Percentiles rank a stretch among this genome's conserved stretches.
Conservation (phyloP, 2,888 invertebrate species). For the Sycophila texana region DNA sequence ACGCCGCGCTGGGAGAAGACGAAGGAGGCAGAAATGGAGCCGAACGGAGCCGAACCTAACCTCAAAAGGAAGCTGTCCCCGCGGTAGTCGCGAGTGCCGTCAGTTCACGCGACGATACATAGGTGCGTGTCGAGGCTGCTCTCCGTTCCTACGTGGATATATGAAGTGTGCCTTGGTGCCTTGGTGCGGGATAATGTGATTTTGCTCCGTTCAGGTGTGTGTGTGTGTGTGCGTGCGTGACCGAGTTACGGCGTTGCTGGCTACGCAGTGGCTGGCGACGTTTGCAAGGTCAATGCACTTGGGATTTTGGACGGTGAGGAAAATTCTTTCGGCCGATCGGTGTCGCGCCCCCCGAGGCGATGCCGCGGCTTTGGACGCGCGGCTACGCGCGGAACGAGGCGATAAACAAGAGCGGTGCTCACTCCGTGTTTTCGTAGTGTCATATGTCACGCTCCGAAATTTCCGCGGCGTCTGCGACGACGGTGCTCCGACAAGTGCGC, state of each 20-base stretch:
- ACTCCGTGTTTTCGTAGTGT: neutral
- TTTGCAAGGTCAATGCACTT: constrained; percentile 47
- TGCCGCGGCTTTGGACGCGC: too few relatives aligned
- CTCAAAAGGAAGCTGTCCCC: constrained; percentile 30
- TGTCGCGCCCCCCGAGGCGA: too few relatives aligned
- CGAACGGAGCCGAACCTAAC: constrained; percentile 34
- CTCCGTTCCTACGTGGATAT: neutral
- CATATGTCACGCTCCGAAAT: too few relatives aligned
- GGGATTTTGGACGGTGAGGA: constrained; percentile 23
- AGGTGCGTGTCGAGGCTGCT: constrained; percentile 16
- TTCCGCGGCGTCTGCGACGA: neutral
- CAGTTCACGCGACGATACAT: neutral
- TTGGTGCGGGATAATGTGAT: neutral
- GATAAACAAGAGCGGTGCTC: neutral
- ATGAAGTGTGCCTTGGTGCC: neutral
- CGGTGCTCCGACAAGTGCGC: neutral
- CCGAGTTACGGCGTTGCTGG: neutral
- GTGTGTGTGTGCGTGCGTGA: constrained; percentile 11
- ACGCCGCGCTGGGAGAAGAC: neutral
- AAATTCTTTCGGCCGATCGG: neutral
- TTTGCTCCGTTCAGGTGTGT: neutral
- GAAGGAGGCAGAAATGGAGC: neutral
- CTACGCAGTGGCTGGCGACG: neutral
- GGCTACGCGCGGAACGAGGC: neutral
- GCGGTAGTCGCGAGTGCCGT: constrained; percentile 4